Evolutionary conservation across 2,797 vertebrate genomes (phyloP).

Genomic region (Hemitrygon akajei): DNA sequence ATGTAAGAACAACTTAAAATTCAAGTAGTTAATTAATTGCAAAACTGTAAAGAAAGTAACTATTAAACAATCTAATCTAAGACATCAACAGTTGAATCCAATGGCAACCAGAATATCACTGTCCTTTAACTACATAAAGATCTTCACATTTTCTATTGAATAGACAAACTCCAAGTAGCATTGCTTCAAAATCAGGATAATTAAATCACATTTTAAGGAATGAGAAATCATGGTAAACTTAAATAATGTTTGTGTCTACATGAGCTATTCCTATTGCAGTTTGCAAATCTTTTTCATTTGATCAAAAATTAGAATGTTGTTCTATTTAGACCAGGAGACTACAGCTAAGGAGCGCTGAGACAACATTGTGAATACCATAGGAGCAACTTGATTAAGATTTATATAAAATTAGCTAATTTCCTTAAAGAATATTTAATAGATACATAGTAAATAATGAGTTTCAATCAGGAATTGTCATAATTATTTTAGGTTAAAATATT

Average conservation of each 20-base stretch:
- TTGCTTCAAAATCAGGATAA: conserved; percentile 40
- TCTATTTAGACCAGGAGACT: neutral
- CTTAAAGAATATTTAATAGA: neutral
- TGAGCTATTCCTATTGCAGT: conserved; percentile 55
- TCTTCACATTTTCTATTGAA: neutral
- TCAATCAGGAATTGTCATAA: neutral
- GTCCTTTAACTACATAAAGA: neutral
- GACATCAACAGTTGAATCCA: too few relatives aligned
- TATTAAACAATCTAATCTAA: too few relatives aligned
- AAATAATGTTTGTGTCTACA: conserved; percentile 49
- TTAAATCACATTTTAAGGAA: conserved; percentile 54
- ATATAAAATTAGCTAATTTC: neutral
- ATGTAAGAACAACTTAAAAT: too few relatives aligned
- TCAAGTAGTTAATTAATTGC: too few relatives aligned
- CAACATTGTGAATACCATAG: neutral
- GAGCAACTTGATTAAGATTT: neutral
- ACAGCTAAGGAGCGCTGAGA: neutral
- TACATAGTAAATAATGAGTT: neutral
- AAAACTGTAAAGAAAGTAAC: too few relatives aligned
- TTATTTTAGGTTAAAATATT: neutral
- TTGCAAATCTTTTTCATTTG: conserved; percentile 48
- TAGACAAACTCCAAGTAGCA: neutral
- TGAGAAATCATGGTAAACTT: conserved; percentile 54
- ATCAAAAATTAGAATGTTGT: conserved; percentile 61
- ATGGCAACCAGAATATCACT: neutral